phyloP scores from a whole-genome alignment of 2,888 invertebrate genomes.

The Teinopalpus imperialis region DNA sequence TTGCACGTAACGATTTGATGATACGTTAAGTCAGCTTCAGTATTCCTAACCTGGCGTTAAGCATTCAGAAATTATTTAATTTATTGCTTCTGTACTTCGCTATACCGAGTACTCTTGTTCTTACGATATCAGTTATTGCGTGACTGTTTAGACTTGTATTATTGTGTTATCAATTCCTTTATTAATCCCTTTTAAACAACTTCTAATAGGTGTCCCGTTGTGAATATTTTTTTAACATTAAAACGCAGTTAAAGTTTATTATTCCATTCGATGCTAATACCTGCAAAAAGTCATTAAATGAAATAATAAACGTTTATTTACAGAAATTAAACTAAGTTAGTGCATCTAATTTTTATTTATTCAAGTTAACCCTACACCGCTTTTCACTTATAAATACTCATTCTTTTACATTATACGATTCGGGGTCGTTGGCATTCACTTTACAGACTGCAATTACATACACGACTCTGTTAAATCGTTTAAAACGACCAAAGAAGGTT shows the following conservation, averaged over 20 bases:
- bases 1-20: too few species aligned
- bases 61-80: too few species aligned
- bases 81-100: too few species aligned
- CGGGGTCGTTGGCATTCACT: slow-evolving; percentile 6
- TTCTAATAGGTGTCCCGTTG: too few species aligned
- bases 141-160: too few species aligned
- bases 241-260: slow-evolving; percentile 5
- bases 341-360: slow-evolving; percentile 6
- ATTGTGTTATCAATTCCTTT: too few species aligned
- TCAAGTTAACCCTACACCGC: slow-evolving; percentile 4
- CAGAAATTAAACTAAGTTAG: background rate
- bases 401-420: slow-evolving; percentile 7
- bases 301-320: slow-evolving; percentile 7
- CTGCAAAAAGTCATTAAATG: background rate
- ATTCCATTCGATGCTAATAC: slow-evolving; percentile 9
- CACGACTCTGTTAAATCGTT: slow-evolving; percentile 1
- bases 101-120: too few species aligned
- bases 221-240: background rate
- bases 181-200: too few species aligned
- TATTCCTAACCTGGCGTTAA: too few species aligned
- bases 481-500: slow-evolving; percentile 6
- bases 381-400: slow-evolving; percentile 5
- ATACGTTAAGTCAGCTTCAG: too few species aligned
- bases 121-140: too few species aligned
- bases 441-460: slow-evolving; percentile 8